phyloP scores from a whole-genome alignment of 2,797 vertebrate species.

The Muscicapa striata region DNA sequence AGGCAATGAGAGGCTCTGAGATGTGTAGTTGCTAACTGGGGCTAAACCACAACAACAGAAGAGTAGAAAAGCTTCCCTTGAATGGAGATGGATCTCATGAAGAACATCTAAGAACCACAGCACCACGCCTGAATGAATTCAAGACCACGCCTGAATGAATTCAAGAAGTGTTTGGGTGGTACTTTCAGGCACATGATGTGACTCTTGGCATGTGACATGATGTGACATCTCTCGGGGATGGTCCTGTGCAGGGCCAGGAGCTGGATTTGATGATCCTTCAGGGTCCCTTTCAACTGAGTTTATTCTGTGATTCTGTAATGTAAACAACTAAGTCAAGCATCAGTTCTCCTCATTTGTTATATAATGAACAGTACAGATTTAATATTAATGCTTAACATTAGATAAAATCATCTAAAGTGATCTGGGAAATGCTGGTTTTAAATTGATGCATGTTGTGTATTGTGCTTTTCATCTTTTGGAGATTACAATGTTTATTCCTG shows the following conservation, averaged over 20 bases:
- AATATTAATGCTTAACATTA: neutral
- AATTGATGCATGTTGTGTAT: neutral
- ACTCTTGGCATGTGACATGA: too few species aligned
- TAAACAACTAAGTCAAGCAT: neutral
- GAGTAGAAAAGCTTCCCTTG: neutral
- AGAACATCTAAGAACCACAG: neutral
- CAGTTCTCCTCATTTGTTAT: neutral
- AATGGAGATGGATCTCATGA: neutral
- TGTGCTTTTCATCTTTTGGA: neutral
- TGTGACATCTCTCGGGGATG: neutral
- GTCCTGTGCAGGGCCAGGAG: neutral
- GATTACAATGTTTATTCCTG: neutral
- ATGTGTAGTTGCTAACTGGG: accelerated
- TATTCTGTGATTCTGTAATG: neutral
- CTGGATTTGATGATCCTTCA: neutral
- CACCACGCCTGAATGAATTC: neutral
- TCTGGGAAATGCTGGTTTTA: neutral
- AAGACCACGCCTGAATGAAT: neutral
- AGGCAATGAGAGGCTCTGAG: neutral
- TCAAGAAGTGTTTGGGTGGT: neutral
- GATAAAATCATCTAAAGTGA: neutral
- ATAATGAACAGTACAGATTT: neutral
- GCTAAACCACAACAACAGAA: neutral
- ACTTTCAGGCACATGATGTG: neutral
- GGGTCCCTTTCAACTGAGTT: neutral